Base-by-base conservation (phyloP, 2,797 vertebrate genomes). In the Loris lydekkerianus region DNA sequence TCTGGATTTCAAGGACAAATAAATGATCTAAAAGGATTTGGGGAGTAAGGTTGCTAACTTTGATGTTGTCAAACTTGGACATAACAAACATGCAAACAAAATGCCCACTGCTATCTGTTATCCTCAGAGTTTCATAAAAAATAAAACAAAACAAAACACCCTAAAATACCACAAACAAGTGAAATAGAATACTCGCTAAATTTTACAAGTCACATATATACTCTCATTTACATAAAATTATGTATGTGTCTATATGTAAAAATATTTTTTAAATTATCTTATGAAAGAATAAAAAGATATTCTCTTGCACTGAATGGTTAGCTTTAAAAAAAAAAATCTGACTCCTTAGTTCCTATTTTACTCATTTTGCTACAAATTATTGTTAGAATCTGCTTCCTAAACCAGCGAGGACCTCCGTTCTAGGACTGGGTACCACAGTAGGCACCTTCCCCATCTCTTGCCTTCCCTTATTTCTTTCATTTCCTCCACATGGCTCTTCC, bases 161-260 rank as follows among this genome's bases (percentile, higher is more conserved):
- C 67, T 83, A 27, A n/a, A 27, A 40, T 29, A 60, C 27, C 40
- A 81, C 1, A 78, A 67, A 90, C 63, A 86, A 77, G 25, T 87
- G 18, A 70, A 94, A 89, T 56, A 61, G 89, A 76, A 77, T 43
- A 13, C 14, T 70, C 37, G 61, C 37, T 37, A 46, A 75, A 82
- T 60, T 87, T 67, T 92, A 85, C 21, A 91, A 83, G 84, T 46
- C 7, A 86, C 23, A 25, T 78, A 27, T n/a, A 70, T 63, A 10
- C 2, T 88, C 17, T 95, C 46, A 37, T 69, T 88, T 82, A 75
- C 21, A 37, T 89, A 93, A 86, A 93, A 58, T 86, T 80, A 86
- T 23, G 6, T 29, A 27, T 34, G 0, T 84, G 9, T 25, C 53
- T 76, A 34, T 67, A 92, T 58, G 43, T 76, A 73, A 89, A 82